These are phyloP conservation scores for Copidosoma floridanum DNA, from an alignment of 1,140 invertebrate species.

Conservation along the genomic window DNA sequence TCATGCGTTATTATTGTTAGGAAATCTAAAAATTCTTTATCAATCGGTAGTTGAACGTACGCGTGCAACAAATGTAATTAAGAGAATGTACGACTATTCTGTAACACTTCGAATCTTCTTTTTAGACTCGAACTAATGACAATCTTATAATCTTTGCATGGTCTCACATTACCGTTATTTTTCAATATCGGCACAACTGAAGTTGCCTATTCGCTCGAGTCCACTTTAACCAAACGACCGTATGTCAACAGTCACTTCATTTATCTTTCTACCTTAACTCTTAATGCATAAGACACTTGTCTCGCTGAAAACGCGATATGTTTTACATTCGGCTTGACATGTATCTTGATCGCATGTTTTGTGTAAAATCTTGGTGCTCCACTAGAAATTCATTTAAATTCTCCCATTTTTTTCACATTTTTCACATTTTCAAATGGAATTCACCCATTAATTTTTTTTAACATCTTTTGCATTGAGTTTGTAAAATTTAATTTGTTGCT, in stretches of 20 bases:
- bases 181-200: background rate
- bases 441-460: no score
- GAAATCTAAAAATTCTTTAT: background rate
- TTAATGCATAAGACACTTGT: background rate
- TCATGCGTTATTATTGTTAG: background rate
- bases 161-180: background rate
- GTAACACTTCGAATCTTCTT: background rate
- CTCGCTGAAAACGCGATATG: background rate
- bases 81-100: background rate
- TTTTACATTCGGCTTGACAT: background rate
- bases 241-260: background rate
- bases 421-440: background rate
- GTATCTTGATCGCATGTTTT: background rate
- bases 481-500: background rate
- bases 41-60: background rate
- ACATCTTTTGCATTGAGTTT: background rate
- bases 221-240: background rate
- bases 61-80: background rate
- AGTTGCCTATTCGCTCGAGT: background rate
- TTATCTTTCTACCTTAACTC: background rate
- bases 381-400: background rate
- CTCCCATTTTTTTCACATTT: background rate
- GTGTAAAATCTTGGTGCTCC: background rate
- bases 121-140: background rate
- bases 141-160: background rate